These are phyloP conservation scores for Orchestia grillus DNA, from an alignment of 1,140 invertebrate species.

Conservation along the genomic window DNA sequence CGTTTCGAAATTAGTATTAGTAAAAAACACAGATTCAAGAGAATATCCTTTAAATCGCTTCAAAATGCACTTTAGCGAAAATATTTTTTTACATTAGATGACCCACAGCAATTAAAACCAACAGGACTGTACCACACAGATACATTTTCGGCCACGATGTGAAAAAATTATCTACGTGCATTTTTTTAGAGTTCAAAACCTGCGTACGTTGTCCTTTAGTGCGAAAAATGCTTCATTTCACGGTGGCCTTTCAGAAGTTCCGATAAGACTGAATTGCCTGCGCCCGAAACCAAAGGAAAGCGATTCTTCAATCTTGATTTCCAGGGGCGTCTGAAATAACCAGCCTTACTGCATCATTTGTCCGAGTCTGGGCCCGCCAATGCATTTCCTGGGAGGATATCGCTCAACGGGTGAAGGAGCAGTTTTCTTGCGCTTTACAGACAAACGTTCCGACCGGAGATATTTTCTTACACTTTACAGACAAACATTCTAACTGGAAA, in stretches of 20 bases:
- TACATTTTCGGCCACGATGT: neutral
- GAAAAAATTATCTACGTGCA: neutral
- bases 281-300: neutral
- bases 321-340: neutral
- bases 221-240: neutral
- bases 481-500: neutral
- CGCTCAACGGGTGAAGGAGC: neutral
- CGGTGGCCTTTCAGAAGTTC: neutral
- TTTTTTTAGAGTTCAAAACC: neutral
- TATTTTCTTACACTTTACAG: neutral
- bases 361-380: neutral
- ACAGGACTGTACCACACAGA: neutral
- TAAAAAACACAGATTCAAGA: too few relatives aligned
- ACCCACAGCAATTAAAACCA: neutral
- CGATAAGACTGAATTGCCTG: neutral
- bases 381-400: neutral
- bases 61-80: too few relatives aligned
- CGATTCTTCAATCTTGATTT: neutral
- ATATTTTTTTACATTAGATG: neutral
- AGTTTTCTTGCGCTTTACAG: neutral
- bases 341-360: neutral
- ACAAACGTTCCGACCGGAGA: neutral
- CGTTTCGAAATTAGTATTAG: too few relatives aligned
- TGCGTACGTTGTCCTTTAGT: neutral
- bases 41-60: too few relatives aligned